A percentile compares a stretch with the other conserved stretches of the same genome.
phyloP scores from a whole-genome alignment of 2,113 vertebrate genomes.

The Cryptotis parvus region DNA sequence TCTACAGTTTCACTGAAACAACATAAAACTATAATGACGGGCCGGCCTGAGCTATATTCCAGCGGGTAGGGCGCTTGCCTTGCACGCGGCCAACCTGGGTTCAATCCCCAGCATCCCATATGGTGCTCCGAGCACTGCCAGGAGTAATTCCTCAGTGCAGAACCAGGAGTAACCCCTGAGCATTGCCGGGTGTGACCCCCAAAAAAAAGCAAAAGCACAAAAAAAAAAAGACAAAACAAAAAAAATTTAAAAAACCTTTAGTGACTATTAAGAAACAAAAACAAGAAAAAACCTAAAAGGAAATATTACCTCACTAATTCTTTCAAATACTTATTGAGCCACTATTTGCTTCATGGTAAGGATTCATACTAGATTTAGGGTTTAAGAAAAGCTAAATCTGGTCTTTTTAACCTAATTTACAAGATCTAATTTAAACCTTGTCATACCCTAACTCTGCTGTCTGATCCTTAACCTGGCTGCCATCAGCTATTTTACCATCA shows the following conservation, averaged over 20 bases:
- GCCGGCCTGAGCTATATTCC: too few species aligned
- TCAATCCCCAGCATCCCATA: too few species aligned
- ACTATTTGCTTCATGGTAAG: not conserved
- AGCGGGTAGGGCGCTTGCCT: too few species aligned
- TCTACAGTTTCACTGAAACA: constrained; percentile 14
- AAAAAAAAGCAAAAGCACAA: too few species aligned
- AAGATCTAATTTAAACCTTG: not conserved
- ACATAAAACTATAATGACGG: too few species aligned
- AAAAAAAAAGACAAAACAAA: too few species aligned
- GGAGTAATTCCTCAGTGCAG: too few species aligned
- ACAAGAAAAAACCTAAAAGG: not conserved
- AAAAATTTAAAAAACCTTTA: too few species aligned
- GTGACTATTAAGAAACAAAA: constrained; percentile 22
- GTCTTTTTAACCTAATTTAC: not conserved
- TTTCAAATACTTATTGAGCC: not conserved
- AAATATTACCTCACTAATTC: constrained; percentile 11
- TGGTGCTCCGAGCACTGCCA: too few species aligned
- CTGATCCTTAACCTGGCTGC: not conserved
- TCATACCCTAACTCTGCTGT: not conserved
- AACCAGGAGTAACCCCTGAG: too few species aligned
- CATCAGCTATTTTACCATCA: not conserved
- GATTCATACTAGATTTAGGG: not conserved
- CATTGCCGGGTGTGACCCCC: too few species aligned
- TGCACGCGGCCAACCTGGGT: too few species aligned
- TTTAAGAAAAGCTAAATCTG: not conserved